Percentiles rank a stretch among this genome's conserved stretches.
Evolutionary conservation across 1,140 invertebrate genomes (phyloP).

Genomic region (Hypothenemus hampei): DNA sequence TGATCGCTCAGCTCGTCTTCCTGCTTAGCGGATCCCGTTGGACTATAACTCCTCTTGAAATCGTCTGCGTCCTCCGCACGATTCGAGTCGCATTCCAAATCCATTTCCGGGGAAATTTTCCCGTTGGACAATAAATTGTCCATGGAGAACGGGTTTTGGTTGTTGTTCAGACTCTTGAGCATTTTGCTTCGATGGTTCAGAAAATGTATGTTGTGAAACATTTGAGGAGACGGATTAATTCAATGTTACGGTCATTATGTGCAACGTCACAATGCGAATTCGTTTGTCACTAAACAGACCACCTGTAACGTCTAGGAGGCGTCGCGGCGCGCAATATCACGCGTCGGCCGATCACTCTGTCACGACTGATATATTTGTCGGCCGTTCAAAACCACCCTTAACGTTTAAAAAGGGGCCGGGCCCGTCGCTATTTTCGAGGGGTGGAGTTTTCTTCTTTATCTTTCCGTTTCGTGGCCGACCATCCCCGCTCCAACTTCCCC

Average conservation of each 20-base stretch:
- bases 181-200: slow-evolving; percentile 39
- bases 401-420: slow-evolving; percentile 34
- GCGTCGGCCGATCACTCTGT: slow-evolving; percentile 18
- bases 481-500: slow-evolving; percentile 12
- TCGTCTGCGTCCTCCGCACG: slow-evolving; percentile 22
- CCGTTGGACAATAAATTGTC: slow-evolving; percentile 41
- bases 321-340: slow-evolving; percentile 13
- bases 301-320: slow-evolving; percentile 17
- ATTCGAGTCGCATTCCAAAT: slow-evolving; percentile 28
- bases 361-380: slow-evolving; percentile 37
- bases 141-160: slow-evolving; percentile 44
- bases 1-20: slow-evolving; percentile 30
- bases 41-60: slow-evolving; percentile 13
- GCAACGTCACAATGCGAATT: no score
- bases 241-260: neutral
- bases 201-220: slow-evolving; percentile 40
- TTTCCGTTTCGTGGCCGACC: slow-evolving; percentile 7
- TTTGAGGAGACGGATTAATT: no score
- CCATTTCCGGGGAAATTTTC: slow-evolving; percentile 39
- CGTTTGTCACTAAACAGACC: no score
- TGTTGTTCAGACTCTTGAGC: slow-evolving; percentile 42
- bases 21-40: slow-evolving; percentile 12
- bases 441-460: slow-evolving; percentile 39
- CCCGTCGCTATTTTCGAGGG: slow-evolving; percentile 33
- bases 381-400: slow-evolving; percentile 34